Evolutionary conservation across 2,888 invertebrate species (phyloP).

Genomic region (Lepidonotus clava): DNA sequence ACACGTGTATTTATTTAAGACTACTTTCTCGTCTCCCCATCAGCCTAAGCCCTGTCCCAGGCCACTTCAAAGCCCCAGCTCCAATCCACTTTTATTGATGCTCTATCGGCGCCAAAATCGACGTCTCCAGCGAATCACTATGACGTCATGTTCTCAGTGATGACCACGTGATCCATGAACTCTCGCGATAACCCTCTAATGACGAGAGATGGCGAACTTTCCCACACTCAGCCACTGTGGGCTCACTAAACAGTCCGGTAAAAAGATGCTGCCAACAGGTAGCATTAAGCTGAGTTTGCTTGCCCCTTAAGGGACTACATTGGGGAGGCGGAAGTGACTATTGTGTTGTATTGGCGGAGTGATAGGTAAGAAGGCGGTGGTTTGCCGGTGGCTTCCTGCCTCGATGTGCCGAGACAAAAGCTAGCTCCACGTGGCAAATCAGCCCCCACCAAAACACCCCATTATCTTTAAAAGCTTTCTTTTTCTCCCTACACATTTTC

Average conservation of each 20-base stretch:
- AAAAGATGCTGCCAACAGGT: no score
- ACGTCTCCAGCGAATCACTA: not conserved
- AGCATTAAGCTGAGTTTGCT: not conserved
- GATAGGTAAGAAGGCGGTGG: not conserved
- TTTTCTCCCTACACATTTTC: not conserved
- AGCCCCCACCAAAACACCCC: not conserved
- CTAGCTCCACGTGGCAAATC: not conserved
- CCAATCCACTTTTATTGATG: no score
- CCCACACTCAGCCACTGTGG: no score
- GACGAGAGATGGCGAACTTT: constrained; percentile 13
- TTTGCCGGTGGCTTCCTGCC: constrained; percentile 15
- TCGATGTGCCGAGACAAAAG: constrained; percentile 2
- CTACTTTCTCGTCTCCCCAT: no score
- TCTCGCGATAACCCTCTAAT: constrained; percentile 46
- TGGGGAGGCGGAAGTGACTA: not conserved
- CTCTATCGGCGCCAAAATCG: constrained; percentile 15
- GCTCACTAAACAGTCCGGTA: no score
- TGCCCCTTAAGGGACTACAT: not conserved
- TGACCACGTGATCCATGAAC: constrained; percentile 16
- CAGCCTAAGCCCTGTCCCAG: no score
- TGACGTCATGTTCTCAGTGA: constrained; percentile 49
- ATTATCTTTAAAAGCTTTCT: constrained; percentile 11
- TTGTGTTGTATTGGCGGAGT: not conserved
- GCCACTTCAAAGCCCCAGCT: no score
- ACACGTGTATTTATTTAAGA: no score